These are phyloP conservation scores for Stramonita haemastoma DNA, from an alignment of 2,888 invertebrate genomes.

Conservation along the genomic window DNA sequence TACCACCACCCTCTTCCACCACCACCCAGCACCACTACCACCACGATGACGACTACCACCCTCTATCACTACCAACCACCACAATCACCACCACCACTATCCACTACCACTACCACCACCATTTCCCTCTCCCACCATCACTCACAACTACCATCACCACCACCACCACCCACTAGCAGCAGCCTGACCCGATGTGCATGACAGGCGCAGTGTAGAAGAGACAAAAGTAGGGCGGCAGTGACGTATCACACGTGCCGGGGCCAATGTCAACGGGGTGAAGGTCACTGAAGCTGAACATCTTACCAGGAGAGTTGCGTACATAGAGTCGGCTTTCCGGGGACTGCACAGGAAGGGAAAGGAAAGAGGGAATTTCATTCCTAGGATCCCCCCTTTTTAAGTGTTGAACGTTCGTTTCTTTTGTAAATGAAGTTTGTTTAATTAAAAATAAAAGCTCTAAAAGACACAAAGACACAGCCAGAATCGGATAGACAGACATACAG, in stretches of 20 bases:
- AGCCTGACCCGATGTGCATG: conserved; percentile 40
- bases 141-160: too few species aligned
- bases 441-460: not conserved
- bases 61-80: too few species aligned
- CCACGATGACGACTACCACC: not conserved
- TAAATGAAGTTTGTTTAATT: too few species aligned
- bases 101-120: not conserved
- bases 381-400: too few species aligned
- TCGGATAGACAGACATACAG: too few species aligned
- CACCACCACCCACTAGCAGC: too few species aligned
- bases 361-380: not conserved
- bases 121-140: too few species aligned
- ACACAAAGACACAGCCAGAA: too few species aligned
- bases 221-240: conserved; percentile 42
- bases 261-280: conserved; percentile 31
- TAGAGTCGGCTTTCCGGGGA: not conserved
- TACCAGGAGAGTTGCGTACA: conserved; percentile 4
- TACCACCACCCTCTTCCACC: not conserved
- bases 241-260: conserved; percentile 27
- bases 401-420: too few species aligned
- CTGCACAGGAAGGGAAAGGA: not conserved
- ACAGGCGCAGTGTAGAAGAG: conserved; percentile 49
- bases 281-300: conserved; percentile 34
- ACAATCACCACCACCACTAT: not conserved
- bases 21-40: not conserved